These are phyloP conservation scores for Rambutsinella grinnellia DNA, from an alignment of 2,888 invertebrate species.

Conservation along the genomic window DNA sequence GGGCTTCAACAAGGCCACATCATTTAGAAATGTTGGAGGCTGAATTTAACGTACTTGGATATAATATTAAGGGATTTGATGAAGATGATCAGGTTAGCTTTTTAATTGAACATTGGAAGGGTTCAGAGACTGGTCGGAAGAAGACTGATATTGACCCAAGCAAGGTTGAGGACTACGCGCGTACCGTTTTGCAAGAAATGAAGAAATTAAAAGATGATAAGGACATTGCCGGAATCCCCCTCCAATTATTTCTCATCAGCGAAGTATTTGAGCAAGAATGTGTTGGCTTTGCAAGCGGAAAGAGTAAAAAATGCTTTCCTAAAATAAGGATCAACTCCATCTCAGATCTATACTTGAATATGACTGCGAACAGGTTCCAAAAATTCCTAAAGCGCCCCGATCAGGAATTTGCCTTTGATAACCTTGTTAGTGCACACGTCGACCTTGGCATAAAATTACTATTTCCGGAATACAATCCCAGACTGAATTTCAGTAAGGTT, in stretches of 20 bases:
- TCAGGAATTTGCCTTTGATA: background rate
- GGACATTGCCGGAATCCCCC: background rate
- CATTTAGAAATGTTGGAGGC: background rate
- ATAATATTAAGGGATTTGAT: background rate
- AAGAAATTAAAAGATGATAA: background rate
- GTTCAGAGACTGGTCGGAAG: too few species aligned
- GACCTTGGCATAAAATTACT: background rate
- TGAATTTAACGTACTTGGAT: background rate
- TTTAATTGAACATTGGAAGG: background rate
- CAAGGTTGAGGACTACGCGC: too few species aligned
- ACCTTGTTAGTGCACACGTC: background rate
- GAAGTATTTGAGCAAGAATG: background rate
- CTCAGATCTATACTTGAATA: background rate
- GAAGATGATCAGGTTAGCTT: background rate
- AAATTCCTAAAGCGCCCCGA: too few species aligned
- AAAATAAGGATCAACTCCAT: background rate
- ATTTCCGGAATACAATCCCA: background rate
- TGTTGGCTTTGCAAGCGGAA: background rate
- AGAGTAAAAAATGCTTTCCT: background rate
- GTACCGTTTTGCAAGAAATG: too few species aligned
- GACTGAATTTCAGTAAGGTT: background rate
- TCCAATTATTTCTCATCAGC: background rate
- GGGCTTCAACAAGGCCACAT: background rate
- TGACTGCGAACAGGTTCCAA: background rate
- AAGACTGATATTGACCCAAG: too few species aligned